Base-by-base conservation (phyloP, 2,888 invertebrate species). In the Dryocosmus kuriphilus region DNA sequence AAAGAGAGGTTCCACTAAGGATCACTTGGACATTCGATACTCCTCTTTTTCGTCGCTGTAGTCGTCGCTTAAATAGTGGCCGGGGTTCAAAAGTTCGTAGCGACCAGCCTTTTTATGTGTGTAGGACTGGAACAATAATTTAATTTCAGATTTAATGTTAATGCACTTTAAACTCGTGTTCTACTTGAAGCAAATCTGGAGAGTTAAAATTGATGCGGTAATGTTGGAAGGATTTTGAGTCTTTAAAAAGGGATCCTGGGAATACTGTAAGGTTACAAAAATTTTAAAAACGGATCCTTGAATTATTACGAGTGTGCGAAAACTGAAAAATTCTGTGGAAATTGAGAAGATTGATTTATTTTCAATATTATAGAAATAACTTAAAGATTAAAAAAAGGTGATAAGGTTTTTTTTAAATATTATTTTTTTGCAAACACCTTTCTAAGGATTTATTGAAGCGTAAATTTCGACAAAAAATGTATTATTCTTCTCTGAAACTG, bases 71-170 rank as follows among this genome's bases (percentile, higher is more conserved):
- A 90, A 84, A 83, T 90, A 91, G 76, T 90, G 89, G 85, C 87
- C 89, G 79, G 79, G 85, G 77, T 84, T 86, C 74, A 89, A 82
- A 80, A 90, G 88, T 80, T 92, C 92, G 82, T 88, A 92, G 41
- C 92, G 91, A 11, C 92, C 92, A 76, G 92, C 89, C 87, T 92
- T 92, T 77, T 91, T 91, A 71, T 92, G 92, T n/a, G n/a, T 77
- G 92, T 92, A 76, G 92, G 92, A 88, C 92, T 92, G 89, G 51
- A 91, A 86, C 74, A 46, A 65, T 60, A 60, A 60, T 27, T 24
- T 60, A 24, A 9, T 11, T 24, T 22, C 3, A n/a, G 14, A 2
- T 60, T 27, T 27, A 6, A 24, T 4, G 14, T 16, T 60, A 16
- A 4, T 3, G 4, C 14, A 60, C 3, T 55, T 55, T 22, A 3